Evolutionary conservation across 2,797 vertebrate genomes (phyloP), one percentile per base, ranked within the genome.

Genomic region (Phataginus tetradactyla): DNA sequence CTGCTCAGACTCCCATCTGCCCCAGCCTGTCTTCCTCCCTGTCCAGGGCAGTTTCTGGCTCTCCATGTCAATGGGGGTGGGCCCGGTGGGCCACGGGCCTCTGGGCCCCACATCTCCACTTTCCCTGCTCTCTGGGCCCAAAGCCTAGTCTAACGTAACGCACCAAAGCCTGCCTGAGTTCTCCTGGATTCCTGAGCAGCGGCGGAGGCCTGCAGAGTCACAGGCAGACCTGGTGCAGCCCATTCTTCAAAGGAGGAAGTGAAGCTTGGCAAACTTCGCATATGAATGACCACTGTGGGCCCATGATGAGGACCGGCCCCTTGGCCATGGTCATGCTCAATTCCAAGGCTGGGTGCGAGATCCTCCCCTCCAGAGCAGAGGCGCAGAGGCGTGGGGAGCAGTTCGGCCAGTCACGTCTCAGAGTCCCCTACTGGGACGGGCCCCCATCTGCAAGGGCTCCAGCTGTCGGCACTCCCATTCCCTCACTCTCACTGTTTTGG

Each of bases 301-400:
- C 84, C 29, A 8, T 78, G 29, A 12, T 14, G 45, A 80, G 72
- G 77, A 71, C 53, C 49, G 74, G 45, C 23, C 34, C 72, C 63
- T 51, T 32, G 5, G 25, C 57, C 32, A 20, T 7, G 39, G n/a
- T 2, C 32, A 17, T 9, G 7, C 63, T 63, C 51, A 72, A 59
- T n/a, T 59, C 55, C 5, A 13, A n/a, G 66, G 39, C 11, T 75
- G 66, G 39, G 27, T 37, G 1, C 4, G 25, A 55, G 39, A 37
- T 29, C 72, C 23, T 34, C 25, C 34, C 42, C 17, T 87, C 45
- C 32, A 27, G 18, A 86, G 34, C 0, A 32, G 75, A 34, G 0
- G 0, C 9, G 34, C 0, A 32, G 75, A 34, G 0, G 0, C 9
- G 18, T 6, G 1, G 61, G 39, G 64, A 66, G 29, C 32, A 64